Conservation (phyloP, 2,113 vertebrate genomes). For the Rhynchomys soricoides region DNA sequence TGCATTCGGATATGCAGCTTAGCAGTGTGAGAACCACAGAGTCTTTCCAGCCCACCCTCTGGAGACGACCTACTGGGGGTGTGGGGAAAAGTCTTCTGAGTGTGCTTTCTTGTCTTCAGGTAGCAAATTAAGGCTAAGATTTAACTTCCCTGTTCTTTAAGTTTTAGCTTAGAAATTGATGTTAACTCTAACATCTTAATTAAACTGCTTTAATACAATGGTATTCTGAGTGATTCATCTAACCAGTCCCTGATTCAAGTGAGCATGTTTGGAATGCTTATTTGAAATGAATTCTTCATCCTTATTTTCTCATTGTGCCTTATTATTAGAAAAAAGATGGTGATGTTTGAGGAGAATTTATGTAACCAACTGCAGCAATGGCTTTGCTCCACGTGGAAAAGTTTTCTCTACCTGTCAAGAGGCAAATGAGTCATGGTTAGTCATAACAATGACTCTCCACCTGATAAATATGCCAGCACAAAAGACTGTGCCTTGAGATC, state of each 20-base stretch:
- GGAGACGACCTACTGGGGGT: background rate
- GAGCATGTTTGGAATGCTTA: background rate
- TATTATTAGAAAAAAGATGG: background rate
- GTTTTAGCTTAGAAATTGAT: background rate
- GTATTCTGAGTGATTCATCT: constrained; percentile 5
- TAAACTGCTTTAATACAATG: background rate
- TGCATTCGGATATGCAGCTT: background rate
- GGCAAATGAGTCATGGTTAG: background rate
- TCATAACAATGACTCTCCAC: background rate
- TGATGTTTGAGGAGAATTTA: background rate
- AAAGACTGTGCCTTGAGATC: background rate
- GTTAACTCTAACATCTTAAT: background rate
- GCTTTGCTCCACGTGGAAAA: background rate
- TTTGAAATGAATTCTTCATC: background rate
- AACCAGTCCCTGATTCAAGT: background rate
- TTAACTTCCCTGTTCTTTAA: background rate
- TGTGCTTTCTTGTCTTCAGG: background rate
- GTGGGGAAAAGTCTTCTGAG: background rate
- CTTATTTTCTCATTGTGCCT: background rate
- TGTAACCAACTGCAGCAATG: background rate
- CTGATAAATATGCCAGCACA: background rate
- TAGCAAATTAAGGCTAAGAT: background rate
- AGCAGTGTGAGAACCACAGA: background rate
- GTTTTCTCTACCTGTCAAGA: background rate
- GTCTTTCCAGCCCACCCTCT: background rate